Percentiles rank a stretch among this genome's conserved stretches.
These are phyloP conservation scores for Myiothlypis chrysogaster DNA, from an alignment of 2,797 vertebrate genomes.

Conservation along the genomic window DNA sequence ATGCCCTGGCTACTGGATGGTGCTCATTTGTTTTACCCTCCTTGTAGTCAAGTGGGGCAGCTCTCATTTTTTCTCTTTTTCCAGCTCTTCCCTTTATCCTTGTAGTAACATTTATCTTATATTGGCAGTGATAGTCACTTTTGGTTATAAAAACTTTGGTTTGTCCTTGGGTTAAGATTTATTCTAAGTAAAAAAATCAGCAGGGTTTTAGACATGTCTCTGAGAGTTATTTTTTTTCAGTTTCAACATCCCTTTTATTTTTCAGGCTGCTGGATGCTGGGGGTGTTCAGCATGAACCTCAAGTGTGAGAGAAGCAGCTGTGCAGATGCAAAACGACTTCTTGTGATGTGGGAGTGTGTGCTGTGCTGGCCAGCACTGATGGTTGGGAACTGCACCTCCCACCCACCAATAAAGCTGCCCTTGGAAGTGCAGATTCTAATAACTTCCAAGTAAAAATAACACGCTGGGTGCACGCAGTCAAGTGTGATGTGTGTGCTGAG, in stretches of 20 bases:
- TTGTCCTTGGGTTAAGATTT: neutral
- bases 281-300: neutral
- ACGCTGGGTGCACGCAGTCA: accelerated
- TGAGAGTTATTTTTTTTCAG: neutral
- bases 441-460: neutral
- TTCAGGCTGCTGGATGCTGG: neutral
- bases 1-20: neutral
- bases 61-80: neutral
- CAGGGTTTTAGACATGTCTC: neutral
- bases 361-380: neutral
- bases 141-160: neutral
- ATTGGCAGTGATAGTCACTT: neutral
- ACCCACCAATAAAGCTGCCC: neutral
- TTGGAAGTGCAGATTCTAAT: neutral
- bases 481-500: accelerated
- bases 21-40: neutral
- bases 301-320: neutral
- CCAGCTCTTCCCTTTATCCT: neutral
- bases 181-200: neutral
- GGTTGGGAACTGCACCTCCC: neutral
- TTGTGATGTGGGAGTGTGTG: neutral
- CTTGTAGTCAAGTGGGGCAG: neutral
- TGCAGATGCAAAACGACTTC: neutral
- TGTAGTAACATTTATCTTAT: neutral
- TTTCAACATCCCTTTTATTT: neutral